Conservation (phyloP, 2,888 invertebrate species). For the Ceratothoa steindachneri region DNA sequence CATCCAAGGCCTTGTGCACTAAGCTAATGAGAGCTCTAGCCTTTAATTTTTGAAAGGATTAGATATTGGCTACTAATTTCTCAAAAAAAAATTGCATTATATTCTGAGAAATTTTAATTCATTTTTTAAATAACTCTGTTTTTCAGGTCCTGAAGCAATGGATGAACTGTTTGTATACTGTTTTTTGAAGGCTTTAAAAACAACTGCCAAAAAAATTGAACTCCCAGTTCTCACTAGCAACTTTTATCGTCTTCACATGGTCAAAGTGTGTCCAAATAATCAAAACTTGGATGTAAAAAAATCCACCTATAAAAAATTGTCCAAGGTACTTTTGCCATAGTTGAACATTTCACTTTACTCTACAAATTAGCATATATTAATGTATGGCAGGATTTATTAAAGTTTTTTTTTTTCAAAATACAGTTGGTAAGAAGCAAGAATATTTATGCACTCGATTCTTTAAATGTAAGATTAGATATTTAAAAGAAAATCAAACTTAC, state of each 20-base stretch:
- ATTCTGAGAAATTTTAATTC: too few relatives aligned
- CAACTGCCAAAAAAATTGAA: conserved; percentile 64
- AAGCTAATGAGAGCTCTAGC: too few relatives aligned
- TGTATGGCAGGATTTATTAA: too few relatives aligned
- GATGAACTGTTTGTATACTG: conserved; percentile 71
- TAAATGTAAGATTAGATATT: too few relatives aligned
- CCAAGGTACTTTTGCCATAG: conserved; percentile 54
- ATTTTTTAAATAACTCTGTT: too few relatives aligned
- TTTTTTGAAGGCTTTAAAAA: conserved; percentile 73
- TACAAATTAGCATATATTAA: not conserved
- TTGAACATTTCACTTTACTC: not conserved
- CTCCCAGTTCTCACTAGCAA: conserved; percentile 76
- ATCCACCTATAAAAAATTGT: conserved; percentile 80
- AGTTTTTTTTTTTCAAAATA: too few relatives aligned
- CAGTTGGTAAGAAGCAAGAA: not conserved
- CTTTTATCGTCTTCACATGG: conserved; percentile 69
- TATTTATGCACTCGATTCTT: too few relatives aligned
- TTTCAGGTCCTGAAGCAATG: conserved; percentile 58
- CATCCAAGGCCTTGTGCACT: too few relatives aligned
- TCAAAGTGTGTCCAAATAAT: conserved; percentile 66
- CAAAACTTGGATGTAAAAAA: conserved; percentile 77
- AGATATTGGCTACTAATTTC: too few relatives aligned
- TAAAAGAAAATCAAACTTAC: too few relatives aligned
- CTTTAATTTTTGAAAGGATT: too few relatives aligned
- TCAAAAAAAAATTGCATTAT: too few relatives aligned